Base-by-base conservation (phyloP, 2,888 invertebrate species). In the Nemapogon koenigi region DNA sequence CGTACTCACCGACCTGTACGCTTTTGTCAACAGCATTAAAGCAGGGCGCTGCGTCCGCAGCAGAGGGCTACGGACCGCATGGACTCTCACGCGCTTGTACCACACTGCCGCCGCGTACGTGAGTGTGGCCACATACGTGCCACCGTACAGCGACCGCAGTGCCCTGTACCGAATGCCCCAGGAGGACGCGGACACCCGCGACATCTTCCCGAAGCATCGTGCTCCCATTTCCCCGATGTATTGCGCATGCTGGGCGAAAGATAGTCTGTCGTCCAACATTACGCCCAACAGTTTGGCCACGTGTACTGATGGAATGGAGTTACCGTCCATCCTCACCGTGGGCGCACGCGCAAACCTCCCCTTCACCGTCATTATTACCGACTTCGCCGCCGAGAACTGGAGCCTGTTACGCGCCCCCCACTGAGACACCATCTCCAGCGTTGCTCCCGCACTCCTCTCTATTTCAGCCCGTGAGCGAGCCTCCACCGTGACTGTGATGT, bases 401-500 rank as follows among this genome's bases (percentile, higher is more conserved):
- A 53, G 39, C 0, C 48, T 28, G n/a, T 52, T 49, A 6, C 43
- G 38, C 0, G 1, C 6, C 1, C 46, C 47, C 48, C 48, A 50
- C 0, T 37, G 41, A 1, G 37, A 10, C 0, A 46, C 19, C 2
- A 17, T 4, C 2, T 2, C 14, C n/a, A 51, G 29, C 2, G 36
- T 28, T 4, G 4, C 4, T 1, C 3, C 14, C n/a, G 47, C 43
- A 0, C n/a, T n/a, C n/a, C n/a, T n/a, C n/a, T n/a, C n/a, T n/a
- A n/a, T n/a, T n/a, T n/a, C n/a, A n/a, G n/a, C 43, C 0, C 46
- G 18, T 0, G 47, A 41, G 2, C 39, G 10, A 0, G 48, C 40
- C 43, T 43, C 48, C 2, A 54, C 35, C n/a, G 49, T 11, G 1
- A 52, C 3, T 2, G 49, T 48, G 1, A 50, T 43, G 15, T n/a